Evolutionary conservation across 2,797 vertebrate genomes (phyloP).

Genomic region (Smutsia gigantea): DNA sequence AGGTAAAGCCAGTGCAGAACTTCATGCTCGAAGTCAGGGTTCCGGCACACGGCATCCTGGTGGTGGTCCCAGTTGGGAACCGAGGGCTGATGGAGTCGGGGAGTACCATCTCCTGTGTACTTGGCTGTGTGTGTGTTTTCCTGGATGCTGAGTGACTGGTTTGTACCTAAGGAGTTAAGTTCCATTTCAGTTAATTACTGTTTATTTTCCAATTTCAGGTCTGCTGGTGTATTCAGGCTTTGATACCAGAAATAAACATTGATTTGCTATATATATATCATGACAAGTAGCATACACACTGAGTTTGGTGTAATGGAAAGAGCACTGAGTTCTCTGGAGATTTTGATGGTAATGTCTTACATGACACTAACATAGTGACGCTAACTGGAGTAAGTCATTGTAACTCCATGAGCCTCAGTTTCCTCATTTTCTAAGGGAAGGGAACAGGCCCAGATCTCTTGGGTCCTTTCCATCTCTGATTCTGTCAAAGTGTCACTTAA

Average conservation of each 20-base stretch:
- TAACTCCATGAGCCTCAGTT: not conserved
- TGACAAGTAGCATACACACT: not conserved
- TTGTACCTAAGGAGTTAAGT: not conserved
- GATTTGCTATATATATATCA: not conserved
- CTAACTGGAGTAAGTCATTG: not conserved
- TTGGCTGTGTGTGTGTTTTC: not conserved
- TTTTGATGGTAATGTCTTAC: too few relatives aligned
- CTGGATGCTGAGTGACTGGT: not conserved
- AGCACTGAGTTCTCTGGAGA: not conserved
- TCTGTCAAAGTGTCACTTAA: not conserved
- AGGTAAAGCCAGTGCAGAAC: too few relatives aligned
- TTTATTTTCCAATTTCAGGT: not conserved
- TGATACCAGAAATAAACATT: not conserved
- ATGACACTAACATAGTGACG: not conserved
- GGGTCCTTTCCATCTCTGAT: not conserved
- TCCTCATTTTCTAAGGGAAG: not conserved
- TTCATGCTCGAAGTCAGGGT: not conserved
- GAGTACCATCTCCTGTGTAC: not conserved
- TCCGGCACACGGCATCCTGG: not conserved
- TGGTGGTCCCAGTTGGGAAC: fast-evolving
- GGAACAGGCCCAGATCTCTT: not conserved
- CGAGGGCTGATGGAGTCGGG: not conserved
- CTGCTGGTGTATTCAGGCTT: not conserved
- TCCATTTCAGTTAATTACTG: not conserved
- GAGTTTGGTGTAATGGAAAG: not conserved